Conservation (phyloP, 2,797 vertebrate genomes). For the Gymnoscopelus braueri region DNA sequence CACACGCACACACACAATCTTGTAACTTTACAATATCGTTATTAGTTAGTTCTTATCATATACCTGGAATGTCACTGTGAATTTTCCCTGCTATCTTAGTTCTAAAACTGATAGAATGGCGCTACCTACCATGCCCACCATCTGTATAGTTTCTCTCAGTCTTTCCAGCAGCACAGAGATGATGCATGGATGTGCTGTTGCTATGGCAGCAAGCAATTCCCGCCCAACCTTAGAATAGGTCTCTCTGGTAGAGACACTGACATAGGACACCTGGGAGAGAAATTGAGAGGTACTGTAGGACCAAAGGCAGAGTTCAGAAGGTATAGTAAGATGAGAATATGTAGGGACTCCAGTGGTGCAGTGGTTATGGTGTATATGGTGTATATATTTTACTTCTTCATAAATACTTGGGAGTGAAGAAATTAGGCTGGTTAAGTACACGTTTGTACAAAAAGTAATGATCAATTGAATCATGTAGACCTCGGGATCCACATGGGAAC, state of each 20-base stretch:
- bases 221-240: conserved; percentile 96
- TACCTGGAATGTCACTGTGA: background rate
- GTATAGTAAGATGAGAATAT: too few relatives aligned
- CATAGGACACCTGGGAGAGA: conserved; percentile 88
- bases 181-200: conserved; percentile 85
- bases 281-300: background rate
- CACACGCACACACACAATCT: conserved; percentile 2
- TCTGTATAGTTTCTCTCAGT: conserved; percentile 90
- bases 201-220: conserved; percentile 91
- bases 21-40: background rate
- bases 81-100: too few relatives aligned
- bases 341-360: too few relatives aligned
- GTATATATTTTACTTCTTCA: too few relatives aligned
- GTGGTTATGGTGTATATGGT: too few relatives aligned
- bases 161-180: conserved; percentile 91
- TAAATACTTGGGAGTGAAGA: too few relatives aligned
- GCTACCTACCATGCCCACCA: conserved; percentile 92
- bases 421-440: too few relatives aligned
- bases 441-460: too few relatives aligned
- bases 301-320: background rate
- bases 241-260: conserved; percentile 92
- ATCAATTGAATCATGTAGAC: too few relatives aligned
- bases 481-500: too few relatives aligned
- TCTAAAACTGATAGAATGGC: background rate
- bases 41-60: too few relatives aligned